Evolutionary conservation across 2,797 vertebrate species (phyloP), one percentile per base, ranked within the genome.

Genomic region (Zenarchopterus dispar): DNA sequence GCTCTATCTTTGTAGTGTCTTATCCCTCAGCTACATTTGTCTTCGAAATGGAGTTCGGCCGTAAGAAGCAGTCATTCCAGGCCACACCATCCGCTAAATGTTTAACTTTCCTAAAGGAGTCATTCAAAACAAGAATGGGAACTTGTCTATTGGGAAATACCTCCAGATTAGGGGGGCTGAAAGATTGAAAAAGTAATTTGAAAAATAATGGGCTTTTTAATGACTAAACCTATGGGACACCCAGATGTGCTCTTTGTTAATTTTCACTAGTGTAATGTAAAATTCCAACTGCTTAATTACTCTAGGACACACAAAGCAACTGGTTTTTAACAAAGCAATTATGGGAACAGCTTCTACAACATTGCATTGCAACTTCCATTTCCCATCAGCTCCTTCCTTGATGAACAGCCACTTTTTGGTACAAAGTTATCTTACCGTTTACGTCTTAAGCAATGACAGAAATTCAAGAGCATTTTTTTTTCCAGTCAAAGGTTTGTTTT

Each of bases 141-240:
- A 90, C 86, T 87, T 84, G 91, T 90, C 94, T 93, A 80, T 90
- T 91, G 94, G 93, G 93, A 94, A 94, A 95, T 95, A 94, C 92
- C 90, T 91, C 83, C 79, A 91, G 94, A 95, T 95, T 95, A 95
- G 92, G 92, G 92, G 91, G 90, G 90, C 92, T 92, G 90, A 94
- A 94, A 94, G 94, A 95, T 93, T 93, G 93, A 94, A 93, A 94
- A 94, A 95, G 94, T 94, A 93, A 95, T 95, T 95, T 94, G 93
- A 95, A 95, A 95, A 95, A 95, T 95, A 95, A 95, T 94, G 94
- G 94, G 93, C 93, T 95, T 95, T 95, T 94, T 95, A 95, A 95
- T 95, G 94, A 95, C 94, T 94, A 92, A 94, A 94, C 93, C 94
- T 94, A 91, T 91, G 93, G 93, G 94, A 95, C 93, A 92, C 92